A percentile compares a stretch with the other conserved stretches of the same genome.
phyloP scores from a whole-genome alignment of 2,113 vertebrate species.

The Pterocles gutturalis region DNA sequence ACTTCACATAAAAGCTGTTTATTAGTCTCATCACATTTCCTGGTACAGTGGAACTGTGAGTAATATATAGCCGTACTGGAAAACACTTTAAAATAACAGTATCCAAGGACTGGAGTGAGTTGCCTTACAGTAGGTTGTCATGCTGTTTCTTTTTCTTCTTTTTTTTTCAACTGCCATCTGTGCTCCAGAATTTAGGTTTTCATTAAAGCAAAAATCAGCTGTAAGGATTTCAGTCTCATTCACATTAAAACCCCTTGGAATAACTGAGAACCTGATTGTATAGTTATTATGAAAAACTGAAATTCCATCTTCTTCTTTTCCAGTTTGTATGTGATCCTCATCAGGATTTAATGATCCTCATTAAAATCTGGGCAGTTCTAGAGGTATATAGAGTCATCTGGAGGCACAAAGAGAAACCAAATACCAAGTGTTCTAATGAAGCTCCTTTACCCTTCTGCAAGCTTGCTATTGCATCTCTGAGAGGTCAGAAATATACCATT shows the following conservation, averaged over 20 bases:
- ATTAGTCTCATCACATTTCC: background rate
- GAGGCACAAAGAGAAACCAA: background rate
- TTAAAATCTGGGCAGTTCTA: background rate
- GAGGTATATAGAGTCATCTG: background rate
- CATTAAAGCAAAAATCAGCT: slow-evolving; percentile 53
- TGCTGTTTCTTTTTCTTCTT: slow-evolving; percentile 54
- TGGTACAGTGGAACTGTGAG: background rate
- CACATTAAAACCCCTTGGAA: background rate
- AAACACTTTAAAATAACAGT: slow-evolving; percentile 18
- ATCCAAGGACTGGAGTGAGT: slow-evolving; percentile 30
- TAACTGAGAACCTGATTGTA: background rate
- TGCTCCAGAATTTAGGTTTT: slow-evolving; percentile 53
- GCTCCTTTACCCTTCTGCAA: background rate
- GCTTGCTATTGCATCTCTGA: background rate
- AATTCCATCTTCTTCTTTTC: background rate
- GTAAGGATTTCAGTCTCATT: background rate
- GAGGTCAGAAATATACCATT: background rate
- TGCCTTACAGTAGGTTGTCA: slow-evolving; percentile 47
- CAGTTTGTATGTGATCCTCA: background rate
- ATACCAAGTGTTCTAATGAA: background rate
- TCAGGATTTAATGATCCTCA: too few relatives aligned
- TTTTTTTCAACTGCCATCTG: slow-evolving; percentile 58
- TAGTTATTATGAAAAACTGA: background rate
- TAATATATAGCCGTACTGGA: background rate
- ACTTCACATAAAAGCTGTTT: background rate